Base-by-base conservation (phyloP, 2,888 invertebrate species). In the Hypena proboscidalis region DNA sequence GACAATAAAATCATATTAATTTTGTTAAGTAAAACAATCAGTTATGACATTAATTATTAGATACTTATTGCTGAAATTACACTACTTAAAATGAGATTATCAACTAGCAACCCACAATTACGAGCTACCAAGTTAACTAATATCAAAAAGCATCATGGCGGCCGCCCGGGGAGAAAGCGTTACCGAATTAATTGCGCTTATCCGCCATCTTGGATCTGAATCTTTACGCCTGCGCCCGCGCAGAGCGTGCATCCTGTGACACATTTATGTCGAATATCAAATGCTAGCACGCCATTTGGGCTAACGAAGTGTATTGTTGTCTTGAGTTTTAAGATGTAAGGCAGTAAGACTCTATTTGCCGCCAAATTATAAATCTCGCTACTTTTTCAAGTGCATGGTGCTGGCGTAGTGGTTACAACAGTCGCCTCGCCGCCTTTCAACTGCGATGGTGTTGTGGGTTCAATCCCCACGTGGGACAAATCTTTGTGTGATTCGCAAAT, bases 141-240 rank as follows among this genome's bases (percentile, higher is more conserved):
- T 23, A 4, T 43, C 11, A 27, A 44, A 55, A 33, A 50, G 32
- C 23, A 44, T 34, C 37, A 40, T 40, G 20, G 20, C 26, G 35
- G 27, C 33, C 31, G 36, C 13, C 26, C 41, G 58, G 51, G 58
- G 80, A 74, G 87, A 88, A 87, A 88, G 88, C 86, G 86, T 84
- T 85, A 77, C 85, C 57, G 76, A 85, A 82, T 85, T 85, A 86
- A 87, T 85, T 81, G 80, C 71, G 63, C 55, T 72, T 77, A 76
- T 78, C 77, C 65, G 63, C 62, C 59, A 74, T 78, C 74, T 68
- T 43, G 52, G 40, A 58, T 67, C 79, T 67, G 61, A 44, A 83
- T 83, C 83, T 83, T 85, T 70, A 85, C 83, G 70, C 64, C 71
- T 40, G 58, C 61, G 49, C 49, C 40, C 55, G 58, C 53, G 54